Base-by-base conservation (phyloP, 2,797 vertebrate genomes). In the Alcedo atthis region DNA sequence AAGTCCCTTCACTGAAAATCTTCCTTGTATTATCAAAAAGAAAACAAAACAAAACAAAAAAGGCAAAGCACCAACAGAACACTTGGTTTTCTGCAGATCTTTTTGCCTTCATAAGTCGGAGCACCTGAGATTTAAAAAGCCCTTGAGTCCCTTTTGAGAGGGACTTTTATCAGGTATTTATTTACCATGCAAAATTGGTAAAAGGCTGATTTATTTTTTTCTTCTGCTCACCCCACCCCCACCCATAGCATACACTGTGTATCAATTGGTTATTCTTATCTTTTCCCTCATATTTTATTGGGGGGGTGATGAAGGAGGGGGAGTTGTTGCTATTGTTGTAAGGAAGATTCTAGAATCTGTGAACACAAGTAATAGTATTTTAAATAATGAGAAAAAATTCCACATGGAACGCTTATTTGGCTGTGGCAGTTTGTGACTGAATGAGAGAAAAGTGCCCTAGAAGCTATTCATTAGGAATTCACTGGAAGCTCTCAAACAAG, bases 391-490 rank as follows among this genome's bases (percentile, higher is more conserved):
- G 97, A 97, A 97, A 97, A 97, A 97, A 97, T 97, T 97, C 97
- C 97, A 96, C 97, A 97, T 96, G 97, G 97, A 98, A 98, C 96
- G 91, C 97, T 98, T 97, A 98, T 98, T 97, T 98, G 96, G 96
- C 97, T 97, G 96, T 97, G 97, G 97, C 97, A 98, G 97, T 97
- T 98, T 98, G 97, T 97, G 97, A 97, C 97, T 98, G 97, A 97
- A 98, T 98, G 96, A 98, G 97, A 98, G 97, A 97, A 98, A 98
- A 98, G 97, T 98, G 97, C 97, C 98, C 98, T 98, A 98, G 98
- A 98, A 98, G 98, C 97, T 98, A 98, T 98, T 98, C 98, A 98
- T 98, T 98, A 98, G 97, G 96, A 98, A 98, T 98, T 98, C 97
- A 98, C 97, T 98, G 97, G 98, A 98, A 98, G 98, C 97, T 98